Evolutionary conservation across 2,888 invertebrate genomes (phyloP), one percentile per base, ranked within the genome.

Genomic region (Polydrusus pterygomalis): DNA sequence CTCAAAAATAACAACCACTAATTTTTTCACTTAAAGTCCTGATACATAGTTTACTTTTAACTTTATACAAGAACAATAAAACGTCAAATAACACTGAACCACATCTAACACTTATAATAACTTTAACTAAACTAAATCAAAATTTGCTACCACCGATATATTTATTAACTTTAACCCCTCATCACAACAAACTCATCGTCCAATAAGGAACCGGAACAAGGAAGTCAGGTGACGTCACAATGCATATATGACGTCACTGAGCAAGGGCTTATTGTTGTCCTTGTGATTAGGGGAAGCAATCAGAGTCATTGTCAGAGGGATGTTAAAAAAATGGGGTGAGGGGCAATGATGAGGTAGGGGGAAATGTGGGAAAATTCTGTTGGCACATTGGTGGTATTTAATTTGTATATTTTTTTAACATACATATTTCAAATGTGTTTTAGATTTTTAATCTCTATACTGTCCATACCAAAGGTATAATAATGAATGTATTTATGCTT

Each of bases 131-230:
- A 65, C 68, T 54, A 25, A 77, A 54, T 73, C 75, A 76, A 58
- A 79, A 74, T 47, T 11, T 56, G 18, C n/a, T n/a, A 67, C 43
- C 34, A 77, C 80, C 79, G 77, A 74, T 75, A 75, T 72, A 79
- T 80, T 79, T 80, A 81, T 79, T 78, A 78, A 71, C 79, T 74
- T 80, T 75, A 80, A 78, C 81, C 81, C 81, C 80, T 78, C 76
- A 75, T 77, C 77, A 73, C 58, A 63, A 10, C 70, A 43, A 69
- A 18, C 56, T 72, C 70, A 79, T 71, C 79, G 73, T 77, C 85
- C 85, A 85, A 85, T 85, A 77, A 79, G 81, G 79, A 79, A 81
- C 83, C 85, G 85, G 85, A 85, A 85, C 80, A 70, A 82, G 85
- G 85, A 85, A 84, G 83, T 83, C 60, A 62, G 2, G 25, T 60